These are phyloP conservation scores for Drosophila trichaetosa DNA, from an alignment of 2,888 invertebrate species.

Conservation along the genomic window DNA sequence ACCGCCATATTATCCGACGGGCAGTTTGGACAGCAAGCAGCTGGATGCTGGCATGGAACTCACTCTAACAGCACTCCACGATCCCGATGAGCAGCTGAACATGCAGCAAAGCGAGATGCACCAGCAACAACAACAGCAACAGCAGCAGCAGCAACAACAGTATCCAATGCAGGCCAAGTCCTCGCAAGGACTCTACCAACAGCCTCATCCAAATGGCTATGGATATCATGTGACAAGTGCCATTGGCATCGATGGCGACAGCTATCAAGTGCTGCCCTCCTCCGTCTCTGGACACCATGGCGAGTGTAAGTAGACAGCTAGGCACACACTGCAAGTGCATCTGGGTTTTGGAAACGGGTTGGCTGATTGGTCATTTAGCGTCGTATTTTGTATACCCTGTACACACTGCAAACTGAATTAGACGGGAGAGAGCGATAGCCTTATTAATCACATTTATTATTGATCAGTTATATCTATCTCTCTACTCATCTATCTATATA, in stretches of 20 bases:
- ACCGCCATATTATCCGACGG: conserved; percentile 79
- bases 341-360: background rate
- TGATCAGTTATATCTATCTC: background rate
- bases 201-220: conserved; percentile 76
- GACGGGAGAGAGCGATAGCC: too few species aligned
- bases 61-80: conserved; percentile 77
- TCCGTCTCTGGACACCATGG: conserved; percentile 63
- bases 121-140: conserved; percentile 65
- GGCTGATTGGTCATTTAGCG: conserved; percentile 61
- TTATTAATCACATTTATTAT: background rate
- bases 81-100: conserved; percentile 78
- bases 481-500: background rate
- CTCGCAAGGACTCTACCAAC: conserved; percentile 56
- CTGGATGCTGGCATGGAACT: conserved; percentile 78
- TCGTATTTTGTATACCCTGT: conserved; percentile 33
- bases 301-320: conserved; percentile 80
- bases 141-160: conserved; percentile 52
- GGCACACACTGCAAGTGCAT: background rate
- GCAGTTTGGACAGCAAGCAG: conserved; percentile 80
- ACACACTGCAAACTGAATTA: background rate
- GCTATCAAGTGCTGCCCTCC: conserved; percentile 83
- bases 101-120: conserved; percentile 65
- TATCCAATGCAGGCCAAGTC: conserved; percentile 52
- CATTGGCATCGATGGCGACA: conserved; percentile 82
- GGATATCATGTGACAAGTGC: conserved; percentile 84